Conservation (phyloP, 2,888 invertebrate genomes). For the Drosophila sordidula region DNA sequence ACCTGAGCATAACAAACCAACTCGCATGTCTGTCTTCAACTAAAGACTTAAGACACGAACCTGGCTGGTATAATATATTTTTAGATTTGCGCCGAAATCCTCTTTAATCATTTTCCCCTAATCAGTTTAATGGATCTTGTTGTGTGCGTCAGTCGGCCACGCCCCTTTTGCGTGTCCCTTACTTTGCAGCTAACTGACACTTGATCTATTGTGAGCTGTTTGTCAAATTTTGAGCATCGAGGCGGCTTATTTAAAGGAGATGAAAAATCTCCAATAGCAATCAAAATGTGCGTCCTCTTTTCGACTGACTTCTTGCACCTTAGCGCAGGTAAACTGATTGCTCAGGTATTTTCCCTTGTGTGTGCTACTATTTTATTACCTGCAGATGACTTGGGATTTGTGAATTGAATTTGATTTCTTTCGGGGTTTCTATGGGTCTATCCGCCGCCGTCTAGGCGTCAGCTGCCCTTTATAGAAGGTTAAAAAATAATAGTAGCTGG, state of each 20-base stretch:
- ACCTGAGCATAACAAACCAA: slow-evolving; percentile 14
- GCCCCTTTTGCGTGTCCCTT: slow-evolving; percentile 43
- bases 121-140: slow-evolving; percentile 46
- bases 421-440: slow-evolving; percentile 22
- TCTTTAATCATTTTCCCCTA: slow-evolving; percentile 23
- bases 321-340: slow-evolving; percentile 43
- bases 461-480: slow-evolving; percentile 44
- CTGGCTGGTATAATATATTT: slow-evolving; percentile 10
- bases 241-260: slow-evolving; percentile 24
- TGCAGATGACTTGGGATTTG: slow-evolving; percentile 40
- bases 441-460: slow-evolving; percentile 37
- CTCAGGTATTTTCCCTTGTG: slow-evolving; percentile 19
- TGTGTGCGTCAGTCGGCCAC: slow-evolving; percentile 43
- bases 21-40: slow-evolving; percentile 26
- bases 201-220: slow-evolving; percentile 56
- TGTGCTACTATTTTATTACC: slow-evolving; percentile 49
- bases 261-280: slow-evolving; percentile 17
- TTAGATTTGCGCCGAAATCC: slow-evolving; percentile 7
- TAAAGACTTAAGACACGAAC: slow-evolving; percentile 53
- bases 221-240: slow-evolving; percentile 54
- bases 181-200: slow-evolving; percentile 45
- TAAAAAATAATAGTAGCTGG: slow-evolving; percentile 12
- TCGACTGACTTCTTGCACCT: slow-evolving; percentile 66
- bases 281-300: slow-evolving; percentile 30
- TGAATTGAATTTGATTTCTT: slow-evolving; percentile 60